Conservation (phyloP, 2,797 vertebrate genomes). For the Chlorospingus semifuscus region DNA sequence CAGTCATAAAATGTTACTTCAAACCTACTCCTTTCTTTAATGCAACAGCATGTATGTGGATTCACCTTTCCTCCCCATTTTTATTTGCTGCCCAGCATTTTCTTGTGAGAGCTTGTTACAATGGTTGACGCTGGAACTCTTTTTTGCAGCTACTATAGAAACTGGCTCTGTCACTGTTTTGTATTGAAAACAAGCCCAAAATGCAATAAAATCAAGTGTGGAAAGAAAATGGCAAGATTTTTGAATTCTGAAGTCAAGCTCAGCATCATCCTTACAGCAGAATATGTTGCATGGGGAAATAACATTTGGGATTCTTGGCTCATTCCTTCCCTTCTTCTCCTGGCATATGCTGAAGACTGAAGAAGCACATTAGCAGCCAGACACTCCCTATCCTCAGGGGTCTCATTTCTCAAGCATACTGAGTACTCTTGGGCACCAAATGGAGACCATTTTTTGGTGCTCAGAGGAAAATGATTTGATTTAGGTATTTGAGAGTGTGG, state of each 20-base stretch:
- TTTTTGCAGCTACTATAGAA: background rate
- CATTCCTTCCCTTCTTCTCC: background rate
- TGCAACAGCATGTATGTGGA: background rate
- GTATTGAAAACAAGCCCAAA: constrained; percentile 12
- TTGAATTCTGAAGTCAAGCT: background rate
- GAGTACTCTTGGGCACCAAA: background rate
- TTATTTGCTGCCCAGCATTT: background rate
- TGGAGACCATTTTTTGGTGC: background rate
- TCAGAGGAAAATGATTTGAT: background rate
- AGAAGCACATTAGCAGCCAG: background rate
- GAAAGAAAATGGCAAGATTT: background rate
- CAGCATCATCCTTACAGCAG: background rate
- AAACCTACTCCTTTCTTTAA: background rate
- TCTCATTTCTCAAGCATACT: background rate
- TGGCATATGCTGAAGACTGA: background rate
- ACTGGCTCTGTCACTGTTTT: background rate
- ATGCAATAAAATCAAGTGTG: background rate
- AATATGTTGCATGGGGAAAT: background rate
- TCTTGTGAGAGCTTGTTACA: background rate
- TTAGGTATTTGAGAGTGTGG: background rate
- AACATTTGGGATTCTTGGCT: background rate
- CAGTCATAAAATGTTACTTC: background rate
- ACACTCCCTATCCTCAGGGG: background rate
- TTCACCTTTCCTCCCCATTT: background rate
- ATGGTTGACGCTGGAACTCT: background rate